phyloP scores from a whole-genome alignment of 2,113 vertebrate genomes.

The Emydura subglobosa region DNA sequence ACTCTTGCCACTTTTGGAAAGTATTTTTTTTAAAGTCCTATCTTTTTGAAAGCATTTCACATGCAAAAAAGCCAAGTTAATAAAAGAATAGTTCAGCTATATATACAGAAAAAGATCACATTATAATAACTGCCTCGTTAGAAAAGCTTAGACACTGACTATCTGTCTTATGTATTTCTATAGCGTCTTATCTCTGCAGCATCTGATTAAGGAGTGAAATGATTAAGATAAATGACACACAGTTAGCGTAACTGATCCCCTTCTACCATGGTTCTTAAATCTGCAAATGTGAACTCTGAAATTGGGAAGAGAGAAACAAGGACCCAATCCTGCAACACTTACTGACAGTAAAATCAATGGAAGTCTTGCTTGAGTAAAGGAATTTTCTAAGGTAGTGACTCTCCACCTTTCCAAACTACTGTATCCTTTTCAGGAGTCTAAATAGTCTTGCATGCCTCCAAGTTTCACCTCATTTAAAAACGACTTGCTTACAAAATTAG shows the following conservation, averaged over 20 bases:
- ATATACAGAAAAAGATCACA: conserved; percentile 65
- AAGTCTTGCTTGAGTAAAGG: neutral
- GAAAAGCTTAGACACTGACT: conserved; percentile 69
- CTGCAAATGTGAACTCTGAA: conserved; percentile 40
- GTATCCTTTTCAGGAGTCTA: no score
- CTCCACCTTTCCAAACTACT: no score
- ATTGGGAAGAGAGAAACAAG: conserved; percentile 29
- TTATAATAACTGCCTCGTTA: conserved; percentile 71
- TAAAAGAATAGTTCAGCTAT: conserved; percentile 66
- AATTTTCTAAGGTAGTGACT: neutral
- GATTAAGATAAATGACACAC: conserved; percentile 71
- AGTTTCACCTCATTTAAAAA: no score
- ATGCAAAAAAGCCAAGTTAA: conserved; percentile 69
- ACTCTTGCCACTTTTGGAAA: conserved; percentile 56
- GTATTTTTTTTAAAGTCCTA: conserved; percentile 50
- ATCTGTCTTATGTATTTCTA: conserved; percentile 71
- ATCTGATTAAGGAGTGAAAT: conserved; percentile 73
- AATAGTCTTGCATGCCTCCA: no score
- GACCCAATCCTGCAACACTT: accelerated
- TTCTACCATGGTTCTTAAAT: conserved; percentile 32
- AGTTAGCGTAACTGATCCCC: conserved; percentile 66
- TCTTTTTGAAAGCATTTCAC: conserved; percentile 69
- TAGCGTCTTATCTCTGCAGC: conserved; percentile 4
- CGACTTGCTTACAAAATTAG: no score
- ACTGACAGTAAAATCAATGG: conserved; percentile 37